Conservation (phyloP, 2,113 vertebrate species). For the Antennarius striatus region DNA sequence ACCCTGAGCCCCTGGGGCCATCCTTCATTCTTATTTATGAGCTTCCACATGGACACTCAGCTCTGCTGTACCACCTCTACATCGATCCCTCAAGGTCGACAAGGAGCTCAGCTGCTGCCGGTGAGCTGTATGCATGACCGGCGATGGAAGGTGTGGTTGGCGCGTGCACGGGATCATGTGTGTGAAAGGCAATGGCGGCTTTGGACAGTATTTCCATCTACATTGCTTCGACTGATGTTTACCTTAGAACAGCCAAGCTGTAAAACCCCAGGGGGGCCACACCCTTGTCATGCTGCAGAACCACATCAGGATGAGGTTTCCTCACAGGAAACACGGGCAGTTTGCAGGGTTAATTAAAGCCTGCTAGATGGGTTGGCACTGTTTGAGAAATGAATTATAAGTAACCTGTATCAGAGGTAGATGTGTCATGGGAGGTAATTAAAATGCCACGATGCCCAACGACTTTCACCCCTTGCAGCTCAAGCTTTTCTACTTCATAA, state of each 20-base stretch:
- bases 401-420: neutral
- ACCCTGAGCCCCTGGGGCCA: conserved; percentile 61
- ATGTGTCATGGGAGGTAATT: no score
- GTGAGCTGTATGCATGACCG: conserved; percentile 23
- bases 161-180: neutral
- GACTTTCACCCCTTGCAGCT: conserved; percentile 6
- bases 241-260: conserved; percentile 13
- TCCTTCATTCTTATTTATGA: conserved; percentile 84
- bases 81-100: conserved; percentile 79
- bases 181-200: neutral
- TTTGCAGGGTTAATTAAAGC: neutral
- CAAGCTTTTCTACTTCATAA: conserved; percentile 20
- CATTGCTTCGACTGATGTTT: conserved; percentile 19
- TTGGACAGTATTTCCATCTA: conserved; percentile 35
- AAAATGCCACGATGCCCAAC: neutral
- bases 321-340: conserved; percentile 1
- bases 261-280: neutral
- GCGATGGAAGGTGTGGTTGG: conserved; percentile 4
- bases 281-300: conserved; percentile 35
- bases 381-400: no score
- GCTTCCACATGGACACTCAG: conserved; percentile 70
- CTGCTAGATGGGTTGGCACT: no score
- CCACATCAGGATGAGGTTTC: conserved; percentile 21
- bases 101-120: conserved; percentile 59
- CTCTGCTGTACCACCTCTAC: conserved; percentile 65